These are phyloP conservation scores for Molossus molossus DNA, from an alignment of 2,797 vertebrate species.

Conservation along the genomic window DNA sequence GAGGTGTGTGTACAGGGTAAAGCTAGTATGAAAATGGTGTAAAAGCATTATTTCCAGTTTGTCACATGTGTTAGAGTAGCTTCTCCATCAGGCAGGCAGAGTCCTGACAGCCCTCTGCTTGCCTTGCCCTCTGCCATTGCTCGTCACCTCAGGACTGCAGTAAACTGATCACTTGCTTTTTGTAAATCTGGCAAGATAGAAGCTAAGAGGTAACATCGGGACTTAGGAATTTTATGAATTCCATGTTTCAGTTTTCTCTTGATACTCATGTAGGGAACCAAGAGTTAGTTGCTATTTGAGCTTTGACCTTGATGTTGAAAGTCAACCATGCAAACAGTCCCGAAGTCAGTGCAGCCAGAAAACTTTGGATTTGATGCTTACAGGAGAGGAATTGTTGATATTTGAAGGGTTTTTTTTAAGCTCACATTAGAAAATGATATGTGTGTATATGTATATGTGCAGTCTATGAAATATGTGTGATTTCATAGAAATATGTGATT, in stretches of 20 bases:
- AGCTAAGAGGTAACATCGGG: not conserved
- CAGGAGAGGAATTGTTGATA: not conserved
- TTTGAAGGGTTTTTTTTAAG: not conserved
- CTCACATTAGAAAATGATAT: conserved; percentile 53
- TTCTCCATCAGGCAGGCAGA: not conserved
- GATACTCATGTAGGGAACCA: not conserved
- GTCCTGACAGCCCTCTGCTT: not conserved
- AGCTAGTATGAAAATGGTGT: not conserved
- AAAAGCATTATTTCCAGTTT: not conserved
- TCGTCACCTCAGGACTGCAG: not conserved
- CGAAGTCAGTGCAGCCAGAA: not conserved
- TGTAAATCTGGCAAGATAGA: not conserved
- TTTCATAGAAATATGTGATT: not conserved
- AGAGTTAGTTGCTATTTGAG: not conserved
- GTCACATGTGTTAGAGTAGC: not conserved
- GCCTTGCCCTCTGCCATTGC: not conserved
- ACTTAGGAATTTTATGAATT: not conserved
- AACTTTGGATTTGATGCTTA: not conserved
- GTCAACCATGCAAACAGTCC: not conserved
- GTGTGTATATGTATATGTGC: not conserved
- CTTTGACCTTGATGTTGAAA: not conserved
- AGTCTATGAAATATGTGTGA: not conserved
- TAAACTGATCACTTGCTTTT: not conserved
- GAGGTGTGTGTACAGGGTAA: not conserved
- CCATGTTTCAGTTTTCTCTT: conserved; percentile 30